Conservation (phyloP, 2,113 vertebrate genomes). For the Muscicapa adusta region DNA sequence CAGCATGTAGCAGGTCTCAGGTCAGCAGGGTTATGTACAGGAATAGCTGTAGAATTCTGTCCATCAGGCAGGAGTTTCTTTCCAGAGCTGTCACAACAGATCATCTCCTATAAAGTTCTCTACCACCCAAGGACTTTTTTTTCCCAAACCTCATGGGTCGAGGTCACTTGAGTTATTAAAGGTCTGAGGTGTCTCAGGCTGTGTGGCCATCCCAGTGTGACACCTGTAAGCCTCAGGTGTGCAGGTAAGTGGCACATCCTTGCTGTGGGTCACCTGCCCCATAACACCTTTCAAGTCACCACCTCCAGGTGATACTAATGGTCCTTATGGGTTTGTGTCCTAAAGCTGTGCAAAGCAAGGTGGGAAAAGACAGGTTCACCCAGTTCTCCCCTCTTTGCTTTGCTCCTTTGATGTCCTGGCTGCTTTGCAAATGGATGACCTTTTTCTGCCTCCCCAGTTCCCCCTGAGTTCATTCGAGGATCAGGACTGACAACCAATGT, state of each 20-base stretch:
- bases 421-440: neutral
- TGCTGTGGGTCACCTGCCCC: neutral
- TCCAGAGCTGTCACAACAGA: neutral
- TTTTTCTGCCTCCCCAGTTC: conserved; percentile 66
- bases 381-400: neutral
- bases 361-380: neutral
- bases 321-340: neutral
- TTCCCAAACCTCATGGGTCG: neutral
- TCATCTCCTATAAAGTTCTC: neutral
- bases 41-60: neutral
- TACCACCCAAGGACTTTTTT: neutral
- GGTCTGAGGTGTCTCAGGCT: neutral
- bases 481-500: neutral
- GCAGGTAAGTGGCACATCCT: neutral
- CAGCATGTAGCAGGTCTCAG: fast-evolving
- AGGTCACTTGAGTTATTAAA: neutral
- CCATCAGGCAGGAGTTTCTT: neutral
- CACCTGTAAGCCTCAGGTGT: neutral
- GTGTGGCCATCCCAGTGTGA: neutral
- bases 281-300: neutral
- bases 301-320: neutral
- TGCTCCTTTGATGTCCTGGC: neutral
- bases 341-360: neutral
- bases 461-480: conserved; percentile 78
- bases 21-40: neutral